Evolutionary conservation across 2,797 vertebrate genomes (phyloP).

Genomic region (Notolabrus celidotus): DNA sequence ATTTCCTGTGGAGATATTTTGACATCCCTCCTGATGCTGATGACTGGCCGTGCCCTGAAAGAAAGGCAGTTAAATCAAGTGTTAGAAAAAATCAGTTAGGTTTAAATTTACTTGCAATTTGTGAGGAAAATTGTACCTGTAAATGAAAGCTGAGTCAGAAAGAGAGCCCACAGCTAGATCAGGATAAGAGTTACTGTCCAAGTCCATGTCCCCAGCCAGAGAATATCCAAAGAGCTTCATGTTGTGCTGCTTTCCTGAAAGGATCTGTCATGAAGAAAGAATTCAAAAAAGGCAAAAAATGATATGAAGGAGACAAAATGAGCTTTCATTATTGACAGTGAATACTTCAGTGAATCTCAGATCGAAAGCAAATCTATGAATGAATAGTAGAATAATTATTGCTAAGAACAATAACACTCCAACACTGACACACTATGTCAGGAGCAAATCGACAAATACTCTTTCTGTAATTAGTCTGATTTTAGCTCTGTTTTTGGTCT

Average conservation of each 20-base stretch:
- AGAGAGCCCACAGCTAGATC: constrained; percentile 96
- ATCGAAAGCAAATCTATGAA: too few species aligned
- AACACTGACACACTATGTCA: too few species aligned
- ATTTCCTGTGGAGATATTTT: constrained; percentile 90
- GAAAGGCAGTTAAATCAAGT: constrained; percentile 33
- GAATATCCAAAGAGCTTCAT: constrained; percentile 93
- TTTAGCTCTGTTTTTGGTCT: too few species aligned
- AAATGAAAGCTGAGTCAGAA: constrained; percentile 92
- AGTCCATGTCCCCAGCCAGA: constrained; percentile 95
- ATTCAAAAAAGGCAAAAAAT: too few species aligned
- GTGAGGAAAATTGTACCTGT: constrained; percentile 83
- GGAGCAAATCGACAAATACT: too few species aligned
- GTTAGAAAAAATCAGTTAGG: constrained; percentile 9
- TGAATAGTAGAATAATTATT: too few species aligned
- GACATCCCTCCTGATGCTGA: constrained; percentile 89
- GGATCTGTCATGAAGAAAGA: constrained; percentile 82
- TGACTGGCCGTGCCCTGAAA: constrained; percentile 90
- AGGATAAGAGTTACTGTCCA: constrained; percentile 95
- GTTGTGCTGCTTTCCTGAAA: constrained; percentile 87
- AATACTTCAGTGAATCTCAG: too few species aligned
- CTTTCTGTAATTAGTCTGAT: too few species aligned
- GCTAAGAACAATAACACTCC: too few species aligned
- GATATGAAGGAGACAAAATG: too few species aligned
- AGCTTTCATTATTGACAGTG: too few species aligned
- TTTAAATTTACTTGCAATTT: constrained; percentile 10